Conservation (phyloP, 2,888 invertebrate genomes). For the Idaea straminata region DNA sequence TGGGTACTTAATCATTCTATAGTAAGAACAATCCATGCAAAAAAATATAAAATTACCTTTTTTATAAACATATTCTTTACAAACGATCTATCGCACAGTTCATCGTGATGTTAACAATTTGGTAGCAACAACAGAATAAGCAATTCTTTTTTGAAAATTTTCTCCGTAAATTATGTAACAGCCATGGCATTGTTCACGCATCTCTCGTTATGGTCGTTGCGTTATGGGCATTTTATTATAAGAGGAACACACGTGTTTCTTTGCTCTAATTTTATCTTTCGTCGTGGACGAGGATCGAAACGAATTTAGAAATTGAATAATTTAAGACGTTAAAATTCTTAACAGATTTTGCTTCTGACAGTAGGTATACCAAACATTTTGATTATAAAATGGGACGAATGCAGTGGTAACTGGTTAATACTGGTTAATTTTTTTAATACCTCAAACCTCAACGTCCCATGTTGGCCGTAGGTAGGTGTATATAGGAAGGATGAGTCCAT, state of each 20-base stretch:
- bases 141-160: slow-evolving; percentile 19
- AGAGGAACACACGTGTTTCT: slow-evolving; percentile 41
- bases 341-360: not conserved
- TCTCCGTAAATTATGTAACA: slow-evolving; percentile 45
- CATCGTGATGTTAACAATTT: not conserved
- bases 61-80: not conserved
- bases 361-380: not conserved
- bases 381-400: not conserved
- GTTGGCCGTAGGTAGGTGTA: no score
- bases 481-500: no score
- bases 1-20: no score
- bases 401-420: no score
- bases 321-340: not conserved
- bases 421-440: no score
- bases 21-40: no score
- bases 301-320: slow-evolving; percentile 37
- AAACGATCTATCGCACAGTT: not conserved
- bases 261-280: slow-evolving; percentile 48
- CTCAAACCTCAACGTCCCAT: no score
- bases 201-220: slow-evolving; percentile 39
- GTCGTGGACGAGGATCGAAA: slow-evolving; percentile 40
- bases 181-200: slow-evolving; percentile 47
- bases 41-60: slow-evolving; percentile 8
- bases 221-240: slow-evolving; percentile 37
- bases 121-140: not conserved